Percentiles rank a stretch among this genome's conserved stretches.
Conservation (phyloP, 2,888 invertebrate genomes). For the Heliconius cydno region DNA sequence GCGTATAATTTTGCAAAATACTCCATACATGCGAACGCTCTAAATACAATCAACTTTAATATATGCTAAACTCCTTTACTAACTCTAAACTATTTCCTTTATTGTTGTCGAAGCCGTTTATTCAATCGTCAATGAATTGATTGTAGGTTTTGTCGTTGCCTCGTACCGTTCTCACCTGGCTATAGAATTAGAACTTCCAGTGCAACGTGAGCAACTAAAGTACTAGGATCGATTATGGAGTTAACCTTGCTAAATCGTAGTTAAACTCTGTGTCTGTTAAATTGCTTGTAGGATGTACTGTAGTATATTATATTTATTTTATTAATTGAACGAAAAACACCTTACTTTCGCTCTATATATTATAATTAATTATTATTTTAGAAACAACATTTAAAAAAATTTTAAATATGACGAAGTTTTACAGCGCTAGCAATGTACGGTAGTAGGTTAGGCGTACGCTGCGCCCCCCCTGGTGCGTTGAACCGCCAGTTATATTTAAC, state of each 20-base stretch:
- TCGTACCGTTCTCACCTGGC: slow-evolving; percentile 41
- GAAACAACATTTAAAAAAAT: background rate
- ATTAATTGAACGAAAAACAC: background rate
- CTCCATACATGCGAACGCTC: background rate
- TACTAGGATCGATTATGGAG: slow-evolving; percentile 31
- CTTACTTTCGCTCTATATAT: background rate
- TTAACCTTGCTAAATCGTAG: background rate
- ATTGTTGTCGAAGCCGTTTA: slow-evolving; percentile 55
- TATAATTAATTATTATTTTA: background rate
- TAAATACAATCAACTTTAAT: slow-evolving; percentile 24
- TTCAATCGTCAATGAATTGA: slow-evolving; percentile 63
- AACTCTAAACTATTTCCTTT: slow-evolving; percentile 48
- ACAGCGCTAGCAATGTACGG: slow-evolving; percentile 49
- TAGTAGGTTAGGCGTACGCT: slow-evolving; percentile 67
- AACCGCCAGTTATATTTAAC: slow-evolving; percentile 82
- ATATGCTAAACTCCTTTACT: slow-evolving; percentile 29
- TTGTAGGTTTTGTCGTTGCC: slow-evolving; percentile 56
- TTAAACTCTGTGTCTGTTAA: background rate
- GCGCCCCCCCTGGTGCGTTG: slow-evolving; percentile 75
- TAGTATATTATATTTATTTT: background rate
- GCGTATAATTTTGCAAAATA: background rate
- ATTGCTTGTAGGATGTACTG: background rate
- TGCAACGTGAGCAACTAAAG: slow-evolving; percentile 28
- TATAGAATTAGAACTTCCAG: slow-evolving; percentile 29
- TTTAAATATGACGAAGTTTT: slow-evolving; percentile 15